Conservation (phyloP, 2,113 vertebrate species). For the Zosterops pallidus region DNA sequence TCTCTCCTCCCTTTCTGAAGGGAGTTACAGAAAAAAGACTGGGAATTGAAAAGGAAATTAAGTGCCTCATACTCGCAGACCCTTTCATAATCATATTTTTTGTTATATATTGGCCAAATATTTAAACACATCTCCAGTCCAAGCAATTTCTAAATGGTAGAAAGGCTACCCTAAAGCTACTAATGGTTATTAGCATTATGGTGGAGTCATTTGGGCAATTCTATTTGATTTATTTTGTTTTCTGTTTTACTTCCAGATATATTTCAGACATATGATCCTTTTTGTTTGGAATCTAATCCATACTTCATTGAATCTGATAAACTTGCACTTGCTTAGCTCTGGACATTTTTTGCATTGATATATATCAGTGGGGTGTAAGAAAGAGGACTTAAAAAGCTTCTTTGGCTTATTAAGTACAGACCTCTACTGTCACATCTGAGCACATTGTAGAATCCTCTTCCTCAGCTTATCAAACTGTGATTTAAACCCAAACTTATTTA, state of each 20-base stretch:
- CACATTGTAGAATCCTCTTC: background rate
- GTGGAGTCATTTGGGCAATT: background rate
- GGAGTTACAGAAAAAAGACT: background rate
- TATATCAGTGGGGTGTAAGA: background rate
- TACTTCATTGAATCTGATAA: background rate
- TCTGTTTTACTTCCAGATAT: background rate
- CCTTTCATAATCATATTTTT: background rate
- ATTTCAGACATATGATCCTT: background rate
- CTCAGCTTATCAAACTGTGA: background rate
- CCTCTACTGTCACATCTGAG: background rate
- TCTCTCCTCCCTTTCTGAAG: background rate
- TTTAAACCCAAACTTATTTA: background rate
- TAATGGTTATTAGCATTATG: background rate
- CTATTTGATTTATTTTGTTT: background rate
- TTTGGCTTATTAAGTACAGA: background rate
- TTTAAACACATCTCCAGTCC: background rate
- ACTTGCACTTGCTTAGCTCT: background rate
- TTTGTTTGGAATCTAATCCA: background rate
- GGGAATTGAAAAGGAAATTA: background rate
- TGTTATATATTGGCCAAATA: background rate
- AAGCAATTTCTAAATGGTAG: background rate
- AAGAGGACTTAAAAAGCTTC: background rate
- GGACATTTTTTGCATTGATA: background rate
- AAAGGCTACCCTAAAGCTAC: background rate
- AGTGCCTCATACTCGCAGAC: background rate